Conservation (phyloP, 2,888 invertebrate species). For the Plagodis pulveraria region DNA sequence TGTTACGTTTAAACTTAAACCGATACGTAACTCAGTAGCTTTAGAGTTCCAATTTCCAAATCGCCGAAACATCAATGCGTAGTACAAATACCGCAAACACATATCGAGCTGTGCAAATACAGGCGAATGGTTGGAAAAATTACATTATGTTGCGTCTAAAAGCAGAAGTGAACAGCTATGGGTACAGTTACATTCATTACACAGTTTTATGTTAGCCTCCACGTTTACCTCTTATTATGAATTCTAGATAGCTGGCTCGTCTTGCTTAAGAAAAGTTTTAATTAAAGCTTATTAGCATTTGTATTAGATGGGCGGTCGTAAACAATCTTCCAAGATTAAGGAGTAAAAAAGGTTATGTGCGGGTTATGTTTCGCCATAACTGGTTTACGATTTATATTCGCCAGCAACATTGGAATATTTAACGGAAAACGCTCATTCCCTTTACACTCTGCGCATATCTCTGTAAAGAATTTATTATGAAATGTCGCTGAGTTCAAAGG, state of each 20-base stretch:
- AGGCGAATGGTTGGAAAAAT: constrained; percentile 42
- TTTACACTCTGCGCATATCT: background rate
- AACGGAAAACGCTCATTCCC: background rate
- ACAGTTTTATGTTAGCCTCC: constrained; percentile 1
- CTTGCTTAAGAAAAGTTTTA: constrained; percentile 10
- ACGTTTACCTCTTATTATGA: background rate
- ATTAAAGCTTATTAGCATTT: constrained; percentile 15
- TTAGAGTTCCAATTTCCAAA: constrained; percentile 1
- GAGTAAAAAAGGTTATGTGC: constrained; percentile 5
- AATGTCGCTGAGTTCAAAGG: background rate
- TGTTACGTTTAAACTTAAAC: constrained; percentile 1
- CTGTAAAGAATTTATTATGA: background rate
- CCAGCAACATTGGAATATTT: constrained; percentile 2
- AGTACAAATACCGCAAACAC: constrained; percentile 32
- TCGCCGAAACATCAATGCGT: background rate
- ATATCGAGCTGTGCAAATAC: constrained; percentile 49
- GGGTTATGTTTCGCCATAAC: constrained; percentile 8
- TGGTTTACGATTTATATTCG: constrained; percentile 1
- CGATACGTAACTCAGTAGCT: background rate
- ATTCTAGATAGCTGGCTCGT: background rate
- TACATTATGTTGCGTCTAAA: constrained; percentile 37
- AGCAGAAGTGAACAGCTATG: constrained; percentile 22
- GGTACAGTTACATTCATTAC: constrained; percentile 1
- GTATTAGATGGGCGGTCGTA: constrained; percentile 7
- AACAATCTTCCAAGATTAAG: constrained; percentile 10